A percentile compares a stretch with the other conserved stretches of the same genome.
These are phyloP conservation scores for Xestia sexstrigata DNA, from an alignment of 2,888 invertebrate genomes.

Conservation along the genomic window DNA sequence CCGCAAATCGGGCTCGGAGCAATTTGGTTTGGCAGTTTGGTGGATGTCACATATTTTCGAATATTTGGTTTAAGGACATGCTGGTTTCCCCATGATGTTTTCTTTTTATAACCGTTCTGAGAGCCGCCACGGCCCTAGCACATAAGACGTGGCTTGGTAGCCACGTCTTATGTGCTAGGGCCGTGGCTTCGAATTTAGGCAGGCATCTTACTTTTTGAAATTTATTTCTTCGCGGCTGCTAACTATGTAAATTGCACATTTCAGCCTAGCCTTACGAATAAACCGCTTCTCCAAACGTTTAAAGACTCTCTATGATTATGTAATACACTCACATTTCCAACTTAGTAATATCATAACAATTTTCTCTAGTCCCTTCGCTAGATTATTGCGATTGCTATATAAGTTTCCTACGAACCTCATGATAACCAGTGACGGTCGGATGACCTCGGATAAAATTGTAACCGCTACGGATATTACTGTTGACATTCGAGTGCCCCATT, in stretches of 20 bases:
- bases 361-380: slow-evolving; percentile 9
- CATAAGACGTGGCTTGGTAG: too few species aligned
- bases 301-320: not conserved
- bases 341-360: slow-evolving; percentile 4
- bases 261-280: not conserved
- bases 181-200: too few species aligned
- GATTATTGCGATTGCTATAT: slow-evolving; percentile 28
- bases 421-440: slow-evolving; percentile 28
- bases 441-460: slow-evolving; percentile 46
- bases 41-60: not conserved
- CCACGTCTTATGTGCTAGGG: too few species aligned
- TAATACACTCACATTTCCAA: slow-evolving; percentile 6
- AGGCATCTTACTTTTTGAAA: too few species aligned
- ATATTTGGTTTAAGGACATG: not conserved
- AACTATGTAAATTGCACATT: not conserved
- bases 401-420: slow-evolving; percentile 19
- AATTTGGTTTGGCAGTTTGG: not conserved
- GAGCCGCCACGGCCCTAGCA: too few species aligned
- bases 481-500: slow-evolving; percentile 30
- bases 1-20: not conserved
- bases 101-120: not conserved
- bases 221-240: too few species aligned
- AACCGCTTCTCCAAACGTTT: not conserved
- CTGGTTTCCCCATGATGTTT: not conserved
- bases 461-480: slow-evolving; percentile 46